Evolutionary conservation across 2,797 vertebrate genomes (phyloP), one percentile per base, ranked within the genome.

Genomic region (Pelodytes ibericus): DNA sequence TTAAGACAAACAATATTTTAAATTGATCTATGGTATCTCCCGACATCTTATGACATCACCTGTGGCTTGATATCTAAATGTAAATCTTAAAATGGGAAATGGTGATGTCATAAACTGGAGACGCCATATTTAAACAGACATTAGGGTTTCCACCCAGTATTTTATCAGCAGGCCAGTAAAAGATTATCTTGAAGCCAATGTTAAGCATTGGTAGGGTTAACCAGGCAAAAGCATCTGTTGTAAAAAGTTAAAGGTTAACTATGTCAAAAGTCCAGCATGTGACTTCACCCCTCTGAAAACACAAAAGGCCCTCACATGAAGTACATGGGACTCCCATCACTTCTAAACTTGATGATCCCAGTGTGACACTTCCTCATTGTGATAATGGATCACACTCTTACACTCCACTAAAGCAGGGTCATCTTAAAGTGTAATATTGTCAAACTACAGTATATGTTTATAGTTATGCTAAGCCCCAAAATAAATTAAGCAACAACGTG

Each of bases 281-380:
- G 64, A 75, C 73, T 44, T 69, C 57, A 39, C 31, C 65, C 56
- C 44, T 29, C 53, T 22, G 22, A 36, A 33, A 29, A 60, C 36
- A 49, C 51, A 36, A 22, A 33, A 62, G 60, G 20, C 18, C 5
- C 60, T 62, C 60, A 61, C 56, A 61, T 75, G 29, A 27, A 29
- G 65, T 44, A 74, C 39, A 26, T 31, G 26, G 44, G 26, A 7
- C 33, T 74, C 53, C 36, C 72, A 66, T 66, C 72, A 36, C 56
- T 64, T 51, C 26, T 24, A 65, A 36, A 6, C 5, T 59, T 4
- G 30, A 16, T 65, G 60, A 64, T 64, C 61, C 56, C 53, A 74
- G 63, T 60, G 53, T 74, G 64, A 60, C 58, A 60, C 57, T 68
- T 75, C 64, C 64, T 51, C 44, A 27, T 24, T 24, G 49, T 53